Evolutionary conservation across 2,797 vertebrate genomes (phyloP).

Genomic region (Simalia tracyae): DNA sequence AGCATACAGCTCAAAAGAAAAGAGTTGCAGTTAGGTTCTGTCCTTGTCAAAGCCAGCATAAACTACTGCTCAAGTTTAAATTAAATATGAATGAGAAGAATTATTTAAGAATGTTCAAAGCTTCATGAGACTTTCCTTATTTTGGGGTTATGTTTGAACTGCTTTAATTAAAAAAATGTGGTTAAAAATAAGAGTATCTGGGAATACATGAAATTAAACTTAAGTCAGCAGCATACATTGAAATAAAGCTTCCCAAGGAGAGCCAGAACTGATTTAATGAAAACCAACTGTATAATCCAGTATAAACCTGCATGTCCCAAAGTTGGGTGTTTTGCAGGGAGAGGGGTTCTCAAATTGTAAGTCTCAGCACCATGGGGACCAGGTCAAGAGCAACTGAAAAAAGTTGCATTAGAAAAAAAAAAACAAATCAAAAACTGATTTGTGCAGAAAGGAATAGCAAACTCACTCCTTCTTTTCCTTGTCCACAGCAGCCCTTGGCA

Average conservation of each 20-base stretch:
- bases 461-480: neutral
- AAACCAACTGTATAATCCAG: constrained; percentile 20
- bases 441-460: neutral
- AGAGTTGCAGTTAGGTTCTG: neutral
- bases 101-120: constrained; percentile 14
- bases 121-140: constrained; percentile 10
- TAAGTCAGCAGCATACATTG: constrained; percentile 19
- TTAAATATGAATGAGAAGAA: constrained; percentile 24
- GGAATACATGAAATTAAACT: constrained; percentile 16
- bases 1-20: neutral
- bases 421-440: too few relatives aligned
- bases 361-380: neutral
- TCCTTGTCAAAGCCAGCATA: neutral
- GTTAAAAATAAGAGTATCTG: constrained; percentile 23
- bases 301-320: constrained; percentile 2
- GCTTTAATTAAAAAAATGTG: constrained; percentile 28
- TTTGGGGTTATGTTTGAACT: constrained; percentile 13
- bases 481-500: neutral
- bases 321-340: constrained; percentile 1
- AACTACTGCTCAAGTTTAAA: constrained; percentile 8
- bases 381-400: neutral
- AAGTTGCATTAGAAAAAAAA: neutral
- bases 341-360: neutral
- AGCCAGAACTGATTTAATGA: constrained; percentile 14
- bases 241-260: constrained; percentile 23